Evolutionary conservation across 2,797 vertebrate species (phyloP).

Genomic region (Acanthurus tractus): DNA sequence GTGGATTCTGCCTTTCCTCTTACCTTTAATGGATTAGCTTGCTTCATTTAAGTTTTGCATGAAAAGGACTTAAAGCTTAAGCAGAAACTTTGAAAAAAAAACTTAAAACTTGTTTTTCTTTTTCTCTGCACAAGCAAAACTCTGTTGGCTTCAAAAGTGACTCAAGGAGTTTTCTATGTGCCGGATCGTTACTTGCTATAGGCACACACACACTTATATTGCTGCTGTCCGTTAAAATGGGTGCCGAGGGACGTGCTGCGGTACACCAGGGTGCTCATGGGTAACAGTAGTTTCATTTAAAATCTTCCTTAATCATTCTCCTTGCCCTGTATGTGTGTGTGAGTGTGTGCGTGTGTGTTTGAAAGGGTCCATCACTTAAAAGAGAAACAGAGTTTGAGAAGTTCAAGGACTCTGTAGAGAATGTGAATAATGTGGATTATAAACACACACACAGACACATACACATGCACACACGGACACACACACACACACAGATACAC

Average conservation of each 20-base stretch:
- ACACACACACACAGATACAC: constrained; percentile 13
- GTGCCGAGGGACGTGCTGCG: constrained; percentile 40
- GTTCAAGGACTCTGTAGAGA: constrained; percentile 64
- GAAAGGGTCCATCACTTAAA: constrained; percentile 47
- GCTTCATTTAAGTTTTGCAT: constrained; percentile 27
- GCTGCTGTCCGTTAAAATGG: constrained; percentile 27
- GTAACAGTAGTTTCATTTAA: constrained; percentile 46
- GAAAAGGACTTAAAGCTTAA: constrained; percentile 16
- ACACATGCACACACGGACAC: neutral
- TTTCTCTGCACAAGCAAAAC: constrained; percentile 6
- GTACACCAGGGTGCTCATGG: constrained; percentile 36
- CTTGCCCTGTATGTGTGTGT: constrained; percentile 5
- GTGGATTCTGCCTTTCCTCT: constrained; percentile 14
- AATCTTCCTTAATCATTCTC: constrained; percentile 32
- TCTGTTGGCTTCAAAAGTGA: constrained; percentile 38
- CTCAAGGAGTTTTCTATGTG: constrained; percentile 18
- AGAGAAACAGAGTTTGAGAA: constrained; percentile 29
- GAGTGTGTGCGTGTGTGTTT: constrained; percentile 15
- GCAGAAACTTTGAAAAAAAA: constrained; percentile 14
- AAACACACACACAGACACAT: constrained; percentile 19
- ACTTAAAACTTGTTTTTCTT: neutral
- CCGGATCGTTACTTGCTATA: constrained; percentile 26
- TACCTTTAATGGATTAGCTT: constrained; percentile 24
- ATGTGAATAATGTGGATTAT: constrained; percentile 34
- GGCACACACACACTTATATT: constrained; percentile 11